Evolutionary conservation across 2,888 invertebrate species (phyloP).

Genomic region (Crossocerus cetratus): DNA sequence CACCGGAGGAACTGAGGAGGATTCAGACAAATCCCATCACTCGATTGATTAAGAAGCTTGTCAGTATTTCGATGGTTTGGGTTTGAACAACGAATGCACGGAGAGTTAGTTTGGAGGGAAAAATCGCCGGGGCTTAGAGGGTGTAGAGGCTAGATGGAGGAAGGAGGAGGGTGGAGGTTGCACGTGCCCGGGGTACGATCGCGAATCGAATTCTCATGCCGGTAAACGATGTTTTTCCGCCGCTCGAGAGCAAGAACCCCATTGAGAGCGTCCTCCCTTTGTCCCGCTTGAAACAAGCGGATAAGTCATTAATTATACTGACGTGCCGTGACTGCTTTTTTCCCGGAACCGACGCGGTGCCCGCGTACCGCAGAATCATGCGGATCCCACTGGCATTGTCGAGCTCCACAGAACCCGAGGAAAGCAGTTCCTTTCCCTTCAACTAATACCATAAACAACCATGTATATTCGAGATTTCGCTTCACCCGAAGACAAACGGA

Average conservation of each 20-base stretch:
- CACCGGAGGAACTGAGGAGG: too few species aligned
- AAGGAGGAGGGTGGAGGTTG: not conserved
- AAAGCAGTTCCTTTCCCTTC: too few species aligned
- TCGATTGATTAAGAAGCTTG: not conserved
- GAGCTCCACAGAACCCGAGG: not conserved
- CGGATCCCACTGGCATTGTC: conserved; percentile 41
- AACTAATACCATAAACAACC: too few species aligned
- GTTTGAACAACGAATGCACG: too few species aligned
- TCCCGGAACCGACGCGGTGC: conserved; percentile 45
- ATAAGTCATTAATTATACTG: conserved; percentile 57
- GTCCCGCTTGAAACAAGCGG: conserved; percentile 50
- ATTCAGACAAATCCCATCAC: not conserved
- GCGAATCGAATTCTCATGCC: conserved; percentile 37
- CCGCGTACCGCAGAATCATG: conserved; percentile 54
- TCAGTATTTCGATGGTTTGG: too few species aligned
- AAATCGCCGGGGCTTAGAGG: too few species aligned
- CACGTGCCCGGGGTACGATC: not conserved
- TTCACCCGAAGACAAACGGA: too few species aligned
- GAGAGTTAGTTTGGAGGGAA: too few species aligned
- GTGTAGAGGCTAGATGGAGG: too few species aligned
- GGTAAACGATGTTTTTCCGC: conserved; percentile 57
- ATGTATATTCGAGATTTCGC: too few species aligned
- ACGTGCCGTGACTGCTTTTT: conserved; percentile 46
- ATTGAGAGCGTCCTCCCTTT: conserved; percentile 28
- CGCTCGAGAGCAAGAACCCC: conserved; percentile 34